phyloP scores from a whole-genome alignment of 2,888 invertebrate genomes.

The Ophion obscuratus region DNA sequence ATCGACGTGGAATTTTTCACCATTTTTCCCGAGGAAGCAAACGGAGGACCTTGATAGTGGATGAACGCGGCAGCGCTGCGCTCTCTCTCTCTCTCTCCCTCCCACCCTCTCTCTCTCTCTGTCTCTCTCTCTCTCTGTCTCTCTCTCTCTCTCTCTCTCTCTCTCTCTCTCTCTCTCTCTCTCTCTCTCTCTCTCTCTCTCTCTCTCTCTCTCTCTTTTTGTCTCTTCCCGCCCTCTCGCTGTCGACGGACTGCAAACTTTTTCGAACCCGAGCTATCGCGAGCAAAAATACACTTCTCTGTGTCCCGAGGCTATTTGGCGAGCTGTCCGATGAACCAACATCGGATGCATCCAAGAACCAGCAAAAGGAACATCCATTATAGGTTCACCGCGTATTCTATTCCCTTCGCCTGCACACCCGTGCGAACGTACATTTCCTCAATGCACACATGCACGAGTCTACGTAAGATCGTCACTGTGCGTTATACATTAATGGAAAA shows the following conservation, averaged over 20 bases:
- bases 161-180: neutral
- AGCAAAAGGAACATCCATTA: conserved; percentile 66
- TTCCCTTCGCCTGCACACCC: neutral
- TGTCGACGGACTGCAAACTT: conserved; percentile 14
- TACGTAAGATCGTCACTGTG: conserved; percentile 8
- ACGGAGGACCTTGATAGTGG: conserved; percentile 47
- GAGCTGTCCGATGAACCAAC: conserved; percentile 72
- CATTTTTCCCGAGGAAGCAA: conserved; percentile 49
- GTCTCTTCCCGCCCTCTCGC: neutral
- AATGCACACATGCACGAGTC: conserved; percentile 8
- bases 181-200: neutral
- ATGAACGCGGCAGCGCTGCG: conserved; percentile 19
- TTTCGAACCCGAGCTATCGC: conserved; percentile 50
- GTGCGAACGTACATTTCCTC: conserved; percentile 12
- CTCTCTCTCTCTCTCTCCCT: neutral
- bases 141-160: neutral
- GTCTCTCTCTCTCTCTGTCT: neutral
- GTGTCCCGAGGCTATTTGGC: conserved; percentile 70
- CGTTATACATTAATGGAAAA: conserved; percentile 8
- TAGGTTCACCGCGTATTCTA: conserved; percentile 57
- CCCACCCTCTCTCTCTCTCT: neutral
- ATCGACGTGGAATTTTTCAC: conserved; percentile 46
- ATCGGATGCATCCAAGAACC: conserved; percentile 62
- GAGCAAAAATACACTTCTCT: conserved; percentile 63
- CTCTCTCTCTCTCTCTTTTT: neutral